These are phyloP conservation scores for Phyllopteryx taeniolatus DNA, from an alignment of 2,113 vertebrate genomes.

Conservation along the genomic window DNA sequence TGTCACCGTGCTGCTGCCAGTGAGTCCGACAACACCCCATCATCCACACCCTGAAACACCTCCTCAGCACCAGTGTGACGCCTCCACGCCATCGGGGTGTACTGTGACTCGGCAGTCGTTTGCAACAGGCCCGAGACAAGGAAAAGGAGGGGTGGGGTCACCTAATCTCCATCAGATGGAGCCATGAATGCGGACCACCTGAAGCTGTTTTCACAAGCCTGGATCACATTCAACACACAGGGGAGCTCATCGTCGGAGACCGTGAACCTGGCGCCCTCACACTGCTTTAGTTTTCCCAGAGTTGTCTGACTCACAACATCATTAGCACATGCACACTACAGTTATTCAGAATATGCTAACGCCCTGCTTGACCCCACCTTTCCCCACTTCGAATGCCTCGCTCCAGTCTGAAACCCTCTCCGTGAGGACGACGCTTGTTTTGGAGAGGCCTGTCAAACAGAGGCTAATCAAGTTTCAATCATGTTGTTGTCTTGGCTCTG, in stretches of 20 bases:
- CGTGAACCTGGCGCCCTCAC: slow-evolving; percentile 7
- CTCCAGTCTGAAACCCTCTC: slow-evolving; percentile 12
- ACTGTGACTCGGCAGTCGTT: slow-evolving; percentile 10
- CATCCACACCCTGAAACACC: slow-evolving; percentile 47
- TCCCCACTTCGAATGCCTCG: slow-evolving; percentile 11
- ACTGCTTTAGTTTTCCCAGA: slow-evolving; percentile 39
- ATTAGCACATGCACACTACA: slow-evolving; percentile 39
- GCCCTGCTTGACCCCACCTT: slow-evolving; percentile 36
- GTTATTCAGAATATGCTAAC: slow-evolving; percentile 33
- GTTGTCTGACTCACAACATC: slow-evolving; percentile 52
- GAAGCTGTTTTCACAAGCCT: slow-evolving; percentile 13
- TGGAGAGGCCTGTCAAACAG: not conserved
- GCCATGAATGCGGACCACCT: slow-evolving; percentile 3
- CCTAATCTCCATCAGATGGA: slow-evolving; percentile 14
- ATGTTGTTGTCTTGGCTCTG: not conserved
- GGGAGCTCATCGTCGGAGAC: not conserved
- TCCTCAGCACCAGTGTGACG: slow-evolving; percentile 27
- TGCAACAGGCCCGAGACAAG: not conserved
- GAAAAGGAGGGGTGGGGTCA: slow-evolving; percentile 17
- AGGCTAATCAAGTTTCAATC: not conserved
- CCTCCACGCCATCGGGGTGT: slow-evolving; percentile 30
- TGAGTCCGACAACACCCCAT: slow-evolving; percentile 29
- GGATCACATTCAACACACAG: slow-evolving; percentile 18
- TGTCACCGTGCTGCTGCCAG: slow-evolving; percentile 12
- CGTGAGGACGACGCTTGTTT: slow-evolving; percentile 9